Evolutionary conservation across 2,113 vertebrate genomes (phyloP), one percentile per base, ranked within the genome.

Genomic region (Mormoops blainvillei): DNA sequence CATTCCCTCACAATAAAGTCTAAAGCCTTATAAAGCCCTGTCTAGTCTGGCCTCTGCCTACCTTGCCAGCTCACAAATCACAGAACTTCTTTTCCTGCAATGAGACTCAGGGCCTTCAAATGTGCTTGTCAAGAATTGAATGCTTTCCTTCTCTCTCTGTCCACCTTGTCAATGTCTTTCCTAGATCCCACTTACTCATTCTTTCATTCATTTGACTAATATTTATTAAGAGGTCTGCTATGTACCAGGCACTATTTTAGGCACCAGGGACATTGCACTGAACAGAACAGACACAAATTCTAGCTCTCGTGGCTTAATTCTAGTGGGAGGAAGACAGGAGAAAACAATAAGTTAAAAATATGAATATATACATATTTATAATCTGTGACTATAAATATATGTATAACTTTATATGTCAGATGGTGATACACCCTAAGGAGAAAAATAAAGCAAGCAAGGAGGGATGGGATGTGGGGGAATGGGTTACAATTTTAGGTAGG

Each of bases 401-500:
- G 68, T 87, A 73, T 18, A 50, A 86, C 26, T 90, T 94, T 56
- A 8, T 92, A 94, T 58, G 26, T 89, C 56, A 89, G 36, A 84
- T 91, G 71, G 71, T 73, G 24, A 82, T 94, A 87, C 2, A 63
- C 10, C 22, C 43, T 43, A 94, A 87, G 74, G 54, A 95, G 36
- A 89, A 96, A 93, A 86, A 91, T 76, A 74, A 94, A 91, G 65
- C 63, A 85, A 74, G 58, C 58, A 93, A 87, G 22, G 31, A 58
- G 43, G 26, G 10, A 45, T 76, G 36, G 48, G 70, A 80, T 80
- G 28, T 68, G 41, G 38, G 28, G 68, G 70, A 73, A 28, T 5
- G 41, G 48, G 71, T 52, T 91, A 70, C 14, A 48, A 48, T 89
- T 93, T 94, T 80, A 78, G 56, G 45, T 82, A 41, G 2, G 31